Conservation (phyloP, 2,888 invertebrate species). For the Aporophyla lueneburgensis region DNA sequence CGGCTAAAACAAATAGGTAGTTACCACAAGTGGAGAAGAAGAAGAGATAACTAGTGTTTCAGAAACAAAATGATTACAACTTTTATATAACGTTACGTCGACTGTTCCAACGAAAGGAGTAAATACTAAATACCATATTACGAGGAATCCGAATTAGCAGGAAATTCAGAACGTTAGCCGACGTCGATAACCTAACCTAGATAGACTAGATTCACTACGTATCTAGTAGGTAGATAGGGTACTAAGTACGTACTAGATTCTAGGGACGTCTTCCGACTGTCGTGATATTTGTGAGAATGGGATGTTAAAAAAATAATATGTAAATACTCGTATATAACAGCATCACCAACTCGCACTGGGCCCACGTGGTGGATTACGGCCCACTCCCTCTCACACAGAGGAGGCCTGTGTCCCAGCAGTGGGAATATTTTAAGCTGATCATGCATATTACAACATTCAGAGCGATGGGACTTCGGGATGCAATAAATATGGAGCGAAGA, state of each 20-base stretch:
- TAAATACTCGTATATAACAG: too few relatives aligned
- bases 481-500: not conserved
- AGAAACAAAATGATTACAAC: not conserved
- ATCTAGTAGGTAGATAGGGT: not conserved
- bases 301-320: too few relatives aligned
- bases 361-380: too few relatives aligned
- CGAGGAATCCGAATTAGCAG: conserved; percentile 43
- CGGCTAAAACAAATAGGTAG: not conserved
- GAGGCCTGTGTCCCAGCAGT: too few relatives aligned
- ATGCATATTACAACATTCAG: not conserved
- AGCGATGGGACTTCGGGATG: not conserved
- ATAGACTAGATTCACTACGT: conserved; percentile 26
- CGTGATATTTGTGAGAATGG: not conserved
- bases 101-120: not conserved
- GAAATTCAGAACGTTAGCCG: conserved; percentile 28
- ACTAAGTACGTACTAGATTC: conserved; percentile 8
- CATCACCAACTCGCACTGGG: too few relatives aligned
- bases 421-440: too few relatives aligned
- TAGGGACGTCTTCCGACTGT: conserved; percentile 25
- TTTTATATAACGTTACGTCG: not conserved
- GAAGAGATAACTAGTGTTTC: not conserved
- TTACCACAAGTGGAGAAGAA: too few relatives aligned
- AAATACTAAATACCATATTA: conserved; percentile 20
- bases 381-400: too few relatives aligned
- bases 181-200: conserved; percentile 52